Evolutionary conservation across 2,797 vertebrate genomes (phyloP).

Genomic region (Trachops cirrhosus): DNA sequence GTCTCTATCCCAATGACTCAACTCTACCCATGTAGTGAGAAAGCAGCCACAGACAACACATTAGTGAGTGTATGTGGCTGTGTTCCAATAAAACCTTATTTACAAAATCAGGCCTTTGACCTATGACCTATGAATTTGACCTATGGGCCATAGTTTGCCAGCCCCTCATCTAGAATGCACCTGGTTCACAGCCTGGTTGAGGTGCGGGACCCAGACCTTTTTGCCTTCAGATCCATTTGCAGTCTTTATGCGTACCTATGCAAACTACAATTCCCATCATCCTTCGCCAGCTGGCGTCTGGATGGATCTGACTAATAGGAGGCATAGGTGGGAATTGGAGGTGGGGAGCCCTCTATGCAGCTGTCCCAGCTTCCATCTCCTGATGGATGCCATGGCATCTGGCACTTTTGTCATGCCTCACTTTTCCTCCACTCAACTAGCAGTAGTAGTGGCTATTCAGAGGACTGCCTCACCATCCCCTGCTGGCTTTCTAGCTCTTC

Average conservation of each 20-base stretch:
- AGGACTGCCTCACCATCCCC: not conserved
- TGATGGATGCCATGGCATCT: too few species aligned
- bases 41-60: not conserved
- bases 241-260: not conserved
- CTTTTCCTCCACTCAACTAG: not conserved
- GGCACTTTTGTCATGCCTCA: not conserved
- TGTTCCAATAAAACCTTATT: constrained; percentile 39
- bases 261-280: not conserved
- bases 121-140: not conserved
- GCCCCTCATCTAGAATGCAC: not conserved
- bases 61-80: not conserved
- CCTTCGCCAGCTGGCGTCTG: not conserved
- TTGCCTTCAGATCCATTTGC: not conserved
- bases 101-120: not conserved
- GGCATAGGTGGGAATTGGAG: not conserved
- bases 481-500: not conserved
- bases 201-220: not conserved
- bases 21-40: not conserved
- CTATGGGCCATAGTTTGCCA: not conserved
- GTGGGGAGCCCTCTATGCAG: not conserved
- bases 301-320: not conserved
- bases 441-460: not conserved
- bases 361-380: not conserved
- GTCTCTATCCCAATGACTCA: not conserved
- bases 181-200: not conserved